These are phyloP conservation scores for Sitophilus oryzae DNA, from an alignment of 1,140 invertebrate genomes.

Conservation along the genomic window DNA sequence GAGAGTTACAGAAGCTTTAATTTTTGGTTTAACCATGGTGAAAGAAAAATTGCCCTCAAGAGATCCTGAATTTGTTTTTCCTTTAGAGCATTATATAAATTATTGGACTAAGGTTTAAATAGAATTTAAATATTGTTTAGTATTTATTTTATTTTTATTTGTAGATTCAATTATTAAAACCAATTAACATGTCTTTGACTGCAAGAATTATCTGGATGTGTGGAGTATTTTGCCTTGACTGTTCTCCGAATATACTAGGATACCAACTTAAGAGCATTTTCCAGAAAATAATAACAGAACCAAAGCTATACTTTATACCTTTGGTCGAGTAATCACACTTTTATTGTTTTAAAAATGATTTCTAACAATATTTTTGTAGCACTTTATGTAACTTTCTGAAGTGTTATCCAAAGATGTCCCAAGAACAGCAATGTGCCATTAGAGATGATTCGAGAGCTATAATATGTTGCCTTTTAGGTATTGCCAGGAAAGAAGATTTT, in stretches of 20 bases:
- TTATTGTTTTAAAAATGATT: neutral
- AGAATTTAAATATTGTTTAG: neutral
- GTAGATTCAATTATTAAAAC: neutral
- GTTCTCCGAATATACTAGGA: conserved; percentile 1
- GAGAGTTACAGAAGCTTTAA: conserved; percentile 16
- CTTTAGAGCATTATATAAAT: conserved; percentile 7
- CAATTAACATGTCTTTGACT: conserved; percentile 7
- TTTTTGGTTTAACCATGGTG: conserved; percentile 10
- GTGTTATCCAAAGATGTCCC: neutral
- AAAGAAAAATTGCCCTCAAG: conserved; percentile 5
- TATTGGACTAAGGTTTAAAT: conserved; percentile 8
- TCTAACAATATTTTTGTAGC: conserved; percentile 3
- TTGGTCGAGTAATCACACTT: neutral
- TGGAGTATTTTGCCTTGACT: conserved; percentile 8
- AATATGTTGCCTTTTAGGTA: neutral
- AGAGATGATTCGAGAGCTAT: neutral
- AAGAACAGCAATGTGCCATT: conserved; percentile 11
- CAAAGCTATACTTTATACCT: neutral
- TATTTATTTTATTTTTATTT: neutral
- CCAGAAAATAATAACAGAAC: neutral
- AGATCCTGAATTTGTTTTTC: conserved; percentile 15
- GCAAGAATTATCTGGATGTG: conserved; percentile 19
- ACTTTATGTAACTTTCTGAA: conserved; percentile 10
- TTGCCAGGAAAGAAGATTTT: conserved; percentile 6
- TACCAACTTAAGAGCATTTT: conserved; percentile 9